Percentiles rank a stretch among this genome's conserved stretches.
These are phyloP conservation scores for Seira sanloemensis DNA, from an alignment of 2,888 invertebrate genomes.

Conservation along the genomic window DNA sequence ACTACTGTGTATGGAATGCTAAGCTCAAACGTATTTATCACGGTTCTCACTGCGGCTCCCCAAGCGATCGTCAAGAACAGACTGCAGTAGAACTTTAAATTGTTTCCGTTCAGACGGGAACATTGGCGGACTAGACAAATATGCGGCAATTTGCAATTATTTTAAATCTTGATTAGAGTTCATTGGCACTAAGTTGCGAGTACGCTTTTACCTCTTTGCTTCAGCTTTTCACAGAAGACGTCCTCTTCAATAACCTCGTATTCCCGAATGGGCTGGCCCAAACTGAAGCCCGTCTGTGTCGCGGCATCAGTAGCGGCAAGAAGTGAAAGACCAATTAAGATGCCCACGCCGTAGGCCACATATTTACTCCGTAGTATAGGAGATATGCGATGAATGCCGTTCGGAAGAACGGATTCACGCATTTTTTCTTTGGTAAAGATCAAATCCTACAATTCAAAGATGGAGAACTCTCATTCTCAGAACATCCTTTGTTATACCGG, in stretches of 20 bases:
- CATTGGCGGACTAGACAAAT: constrained; percentile 49
- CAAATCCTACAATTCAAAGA: background rate
- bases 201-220: constrained; percentile 33
- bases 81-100: constrained; percentile 70
- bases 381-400: background rate
- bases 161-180: too few species aligned
- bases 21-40: constrained; percentile 70
- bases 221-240: constrained; percentile 51
- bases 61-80: constrained; percentile 69
- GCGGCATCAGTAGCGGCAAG: constrained; percentile 30
- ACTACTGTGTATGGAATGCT: constrained; percentile 76
- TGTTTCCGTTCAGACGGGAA: constrained; percentile 58
- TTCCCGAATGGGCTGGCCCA: constrained; percentile 44
- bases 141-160: too few species aligned
- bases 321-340: constrained; percentile 52
- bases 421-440: background rate
- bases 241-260: constrained; percentile 48
- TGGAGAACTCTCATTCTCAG: too few species aligned
- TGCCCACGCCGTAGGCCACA: constrained; percentile 36
- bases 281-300: constrained; percentile 10
- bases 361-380: constrained; percentile 34
- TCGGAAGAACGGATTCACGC: background rate
- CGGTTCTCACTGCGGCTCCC: constrained; percentile 72
- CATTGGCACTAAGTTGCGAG: too few species aligned
- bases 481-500: too few species aligned